These are phyloP conservation scores for Camarhynchus parvulus DNA, from an alignment of 2,113 vertebrate species.

Conservation along the genomic window DNA sequence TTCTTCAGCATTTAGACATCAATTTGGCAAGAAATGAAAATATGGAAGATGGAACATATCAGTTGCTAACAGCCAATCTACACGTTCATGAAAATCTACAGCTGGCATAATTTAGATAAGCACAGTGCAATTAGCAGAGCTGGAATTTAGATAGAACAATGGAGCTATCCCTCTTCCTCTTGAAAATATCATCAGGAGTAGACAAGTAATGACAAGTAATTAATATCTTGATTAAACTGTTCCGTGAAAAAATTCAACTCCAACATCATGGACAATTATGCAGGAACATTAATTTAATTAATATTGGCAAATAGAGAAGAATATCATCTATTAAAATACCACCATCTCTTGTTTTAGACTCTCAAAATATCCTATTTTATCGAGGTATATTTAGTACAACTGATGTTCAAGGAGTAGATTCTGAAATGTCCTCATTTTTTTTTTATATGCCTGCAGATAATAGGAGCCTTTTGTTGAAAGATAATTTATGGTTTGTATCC, in stretches of 20 bases:
- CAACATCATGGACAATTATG: not conserved
- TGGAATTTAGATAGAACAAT: constrained; percentile 16
- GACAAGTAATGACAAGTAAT: not conserved
- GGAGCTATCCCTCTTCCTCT: not conserved
- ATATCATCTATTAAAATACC: not conserved
- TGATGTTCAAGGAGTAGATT: not conserved
- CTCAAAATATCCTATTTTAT: not conserved
- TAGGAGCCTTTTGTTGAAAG: not conserved
- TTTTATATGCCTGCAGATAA: not conserved
- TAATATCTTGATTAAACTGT: not conserved
- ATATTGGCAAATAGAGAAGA: not conserved
- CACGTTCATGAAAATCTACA: not conserved
- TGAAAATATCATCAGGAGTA: not conserved
- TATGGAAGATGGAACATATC: not conserved
- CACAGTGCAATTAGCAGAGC: not conserved
- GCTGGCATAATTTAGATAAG: not conserved
- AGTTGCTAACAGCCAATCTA: not conserved
- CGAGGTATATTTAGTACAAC: not conserved
- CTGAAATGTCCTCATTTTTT: not conserved
- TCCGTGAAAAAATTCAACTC: not conserved
- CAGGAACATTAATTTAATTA: not conserved
- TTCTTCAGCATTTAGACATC: not conserved
- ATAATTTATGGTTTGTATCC: not conserved
- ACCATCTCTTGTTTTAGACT: not conserved
- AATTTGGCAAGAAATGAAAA: not conserved